Conservation (phyloP, 1,140 invertebrate species). For the Drosophila nigrodunni region DNA sequence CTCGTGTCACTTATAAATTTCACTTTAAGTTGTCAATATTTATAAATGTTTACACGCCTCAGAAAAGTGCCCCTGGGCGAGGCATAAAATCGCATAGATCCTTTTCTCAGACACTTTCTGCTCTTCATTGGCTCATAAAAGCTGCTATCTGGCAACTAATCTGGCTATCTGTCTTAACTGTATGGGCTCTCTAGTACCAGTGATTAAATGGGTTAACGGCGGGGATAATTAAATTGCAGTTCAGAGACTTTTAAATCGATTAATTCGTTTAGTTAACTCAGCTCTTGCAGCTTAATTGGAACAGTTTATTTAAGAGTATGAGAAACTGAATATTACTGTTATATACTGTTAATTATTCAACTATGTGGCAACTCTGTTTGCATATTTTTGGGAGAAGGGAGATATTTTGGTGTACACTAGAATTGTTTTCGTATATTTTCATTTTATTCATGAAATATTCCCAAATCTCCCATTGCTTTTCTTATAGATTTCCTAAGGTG, state of each 20-base stretch:
- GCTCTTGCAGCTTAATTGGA: neutral
- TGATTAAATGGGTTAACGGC: slow-evolving; percentile 4
- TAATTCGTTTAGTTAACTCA: neutral
- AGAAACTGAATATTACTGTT: too few species aligned
- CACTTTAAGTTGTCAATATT: slow-evolving; percentile 82
- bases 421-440: neutral
- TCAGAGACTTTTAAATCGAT: slow-evolving; percentile 1
- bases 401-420: too few species aligned
- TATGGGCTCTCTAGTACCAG: neutral
- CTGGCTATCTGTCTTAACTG: neutral
- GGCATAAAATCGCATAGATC: slow-evolving; percentile 13
- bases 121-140: slow-evolving; percentile 2
- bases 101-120: neutral
- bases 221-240: neutral
- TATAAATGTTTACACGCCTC: slow-evolving; percentile 77
- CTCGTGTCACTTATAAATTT: slow-evolving; percentile 79
- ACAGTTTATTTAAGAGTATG: too few species aligned
- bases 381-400: too few species aligned
- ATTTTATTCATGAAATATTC: neutral
- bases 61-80: slow-evolving; percentile 12
- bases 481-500: neutral
- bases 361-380: neutral
- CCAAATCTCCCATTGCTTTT: neutral
- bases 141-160: slow-evolving; percentile 13
- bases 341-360: neutral